Percentiles rank a stretch among this genome's conserved stretches.
Evolutionary conservation across 2,888 invertebrate species (phyloP).

Genomic region (Linyphia triangularis): DNA sequence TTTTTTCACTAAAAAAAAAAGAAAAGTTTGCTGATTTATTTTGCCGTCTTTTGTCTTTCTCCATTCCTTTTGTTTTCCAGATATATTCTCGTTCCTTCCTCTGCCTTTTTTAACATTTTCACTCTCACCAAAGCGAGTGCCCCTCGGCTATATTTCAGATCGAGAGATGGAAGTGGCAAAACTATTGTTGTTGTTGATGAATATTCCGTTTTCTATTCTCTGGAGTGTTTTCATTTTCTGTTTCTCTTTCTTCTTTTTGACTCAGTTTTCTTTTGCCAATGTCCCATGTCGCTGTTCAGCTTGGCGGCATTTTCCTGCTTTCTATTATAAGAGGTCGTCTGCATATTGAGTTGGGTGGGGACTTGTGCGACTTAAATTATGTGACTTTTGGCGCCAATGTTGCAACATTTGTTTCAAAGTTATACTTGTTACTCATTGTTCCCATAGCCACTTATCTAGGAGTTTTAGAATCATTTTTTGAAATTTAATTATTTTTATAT

Average conservation of each 20-base stretch:
- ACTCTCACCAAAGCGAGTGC: constrained; percentile 1
- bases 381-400: no score
- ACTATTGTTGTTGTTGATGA: constrained; percentile 68
- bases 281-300: not conserved
- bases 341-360: not conserved
- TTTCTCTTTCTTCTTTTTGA: not conserved
- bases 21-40: constrained; percentile 62
- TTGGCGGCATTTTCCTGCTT: not conserved
- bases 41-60: constrained; percentile 47
- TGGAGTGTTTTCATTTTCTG: constrained; percentile 54
- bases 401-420: not conserved
- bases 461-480: no score
- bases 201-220: constrained; percentile 70
- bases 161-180: constrained; percentile 59
- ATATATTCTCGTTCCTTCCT: not conserved
- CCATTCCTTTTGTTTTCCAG: constrained; percentile 29
- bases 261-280: not conserved
- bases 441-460: no score
- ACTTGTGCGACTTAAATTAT: no score
- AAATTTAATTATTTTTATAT: no score
- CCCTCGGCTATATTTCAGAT: constrained; percentile 48
- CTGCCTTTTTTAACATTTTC: constrained; percentile 22
- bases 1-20: not conserved
- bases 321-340: not conserved
- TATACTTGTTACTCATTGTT: no score